A percentile compares a stretch with the other conserved stretches of the same genome.
phyloP scores from a whole-genome alignment of 2,888 invertebrate genomes.

The Zygaena filipendulae region DNA sequence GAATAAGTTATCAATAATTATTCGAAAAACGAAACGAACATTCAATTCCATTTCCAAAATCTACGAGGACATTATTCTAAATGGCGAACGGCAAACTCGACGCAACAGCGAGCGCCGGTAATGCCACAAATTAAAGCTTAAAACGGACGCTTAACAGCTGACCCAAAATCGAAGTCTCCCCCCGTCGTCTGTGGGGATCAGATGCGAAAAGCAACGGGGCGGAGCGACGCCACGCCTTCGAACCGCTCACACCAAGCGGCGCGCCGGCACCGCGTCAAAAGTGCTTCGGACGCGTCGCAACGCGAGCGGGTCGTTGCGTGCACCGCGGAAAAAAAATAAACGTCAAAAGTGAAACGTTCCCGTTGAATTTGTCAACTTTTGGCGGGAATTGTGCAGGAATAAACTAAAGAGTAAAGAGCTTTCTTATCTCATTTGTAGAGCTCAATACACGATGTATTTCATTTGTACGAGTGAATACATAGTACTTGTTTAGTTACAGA shows the following conservation, averaged over 20 bases:
- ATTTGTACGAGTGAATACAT: too few relatives aligned
- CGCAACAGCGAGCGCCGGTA: slow-evolving; percentile 46
- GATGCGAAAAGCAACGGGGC: slow-evolving; percentile 61
- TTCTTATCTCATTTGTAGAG: too few relatives aligned
- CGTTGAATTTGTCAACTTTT: slow-evolving; percentile 2
- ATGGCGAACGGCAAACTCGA: slow-evolving; percentile 49
- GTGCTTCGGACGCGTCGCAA: slow-evolving; percentile 44
- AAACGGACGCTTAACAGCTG: slow-evolving; percentile 67
- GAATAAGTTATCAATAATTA: too few relatives aligned
- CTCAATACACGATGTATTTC: too few relatives aligned
- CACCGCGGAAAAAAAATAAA: slow-evolving; percentile 25
- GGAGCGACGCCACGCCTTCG: slow-evolving; percentile 55
- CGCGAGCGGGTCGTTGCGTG: slow-evolving; percentile 35
- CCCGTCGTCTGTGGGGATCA: slow-evolving; percentile 40
- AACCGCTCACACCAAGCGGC: slow-evolving; percentile 31
- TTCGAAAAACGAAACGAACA: too few relatives aligned
- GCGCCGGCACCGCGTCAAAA: slow-evolving; percentile 49
- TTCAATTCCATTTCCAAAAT: slow-evolving; percentile 40
- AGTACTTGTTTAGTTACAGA: too few relatives aligned
- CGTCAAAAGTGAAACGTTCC: slow-evolving; percentile 23
- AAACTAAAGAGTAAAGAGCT: too few relatives aligned
- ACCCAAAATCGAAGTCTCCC: slow-evolving; percentile 62
- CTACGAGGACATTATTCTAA: slow-evolving; percentile 59
- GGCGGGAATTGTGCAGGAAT: too few relatives aligned
- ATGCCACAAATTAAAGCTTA: slow-evolving; percentile 69